phyloP scores from a whole-genome alignment of 2,888 invertebrate species.

The Taenaris catops region DNA sequence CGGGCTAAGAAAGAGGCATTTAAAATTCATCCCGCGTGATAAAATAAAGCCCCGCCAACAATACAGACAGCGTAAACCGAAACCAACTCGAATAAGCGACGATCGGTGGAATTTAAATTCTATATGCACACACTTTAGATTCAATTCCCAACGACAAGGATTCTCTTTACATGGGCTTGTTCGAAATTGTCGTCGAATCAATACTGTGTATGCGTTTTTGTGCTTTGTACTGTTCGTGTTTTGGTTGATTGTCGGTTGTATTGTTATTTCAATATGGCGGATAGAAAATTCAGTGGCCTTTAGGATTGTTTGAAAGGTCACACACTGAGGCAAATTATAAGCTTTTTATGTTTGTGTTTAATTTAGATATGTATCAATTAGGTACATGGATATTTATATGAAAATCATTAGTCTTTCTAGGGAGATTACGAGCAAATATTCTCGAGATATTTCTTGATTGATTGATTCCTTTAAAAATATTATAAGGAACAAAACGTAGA shows the following conservation, averaged over 20 bases:
- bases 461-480: too few relatives aligned
- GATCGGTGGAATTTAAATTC: conserved; percentile 3
- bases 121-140: conserved; percentile 2
- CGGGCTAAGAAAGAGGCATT: conserved; percentile 8
- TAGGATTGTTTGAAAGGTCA: conserved; percentile 15
- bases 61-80: conserved; percentile 7
- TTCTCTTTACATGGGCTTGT: conserved; percentile 1
- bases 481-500: too few relatives aligned
- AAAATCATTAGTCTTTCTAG: too few relatives aligned
- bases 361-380: too few relatives aligned
- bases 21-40: conserved; percentile 13
- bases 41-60: conserved; percentile 8
- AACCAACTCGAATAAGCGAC: neutral
- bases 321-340: conserved; percentile 8
- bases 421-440: too few relatives aligned
- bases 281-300: conserved; percentile 12
- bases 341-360: conserved; percentile 7
- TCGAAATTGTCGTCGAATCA: neutral
- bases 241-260: conserved; percentile 5
- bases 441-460: too few relatives aligned
- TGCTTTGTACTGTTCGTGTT: neutral
- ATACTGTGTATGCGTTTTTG: neutral
- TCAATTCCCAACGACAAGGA: conserved; percentile 5
- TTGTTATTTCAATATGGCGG: conserved; percentile 5
- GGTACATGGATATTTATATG: too few relatives aligned